phyloP scores from a whole-genome alignment of 1,140 invertebrate genomes.

The Scaptodrosophila lebanonensis region DNA sequence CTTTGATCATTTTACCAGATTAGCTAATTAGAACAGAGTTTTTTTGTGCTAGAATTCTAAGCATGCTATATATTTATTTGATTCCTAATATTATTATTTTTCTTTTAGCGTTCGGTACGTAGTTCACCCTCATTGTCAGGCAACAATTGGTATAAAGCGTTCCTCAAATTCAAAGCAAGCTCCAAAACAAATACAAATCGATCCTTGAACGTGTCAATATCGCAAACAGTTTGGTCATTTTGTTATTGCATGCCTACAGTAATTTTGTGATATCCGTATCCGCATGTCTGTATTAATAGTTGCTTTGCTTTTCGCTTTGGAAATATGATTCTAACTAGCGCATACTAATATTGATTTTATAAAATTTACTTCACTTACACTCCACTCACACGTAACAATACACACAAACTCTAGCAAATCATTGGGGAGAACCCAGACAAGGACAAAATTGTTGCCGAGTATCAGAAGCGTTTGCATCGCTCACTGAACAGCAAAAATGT shows the following conservation, averaged over 20 bases:
- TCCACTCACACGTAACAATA: slow-evolving; percentile 30
- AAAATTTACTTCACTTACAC: slow-evolving; percentile 40
- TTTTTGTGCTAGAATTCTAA: no score
- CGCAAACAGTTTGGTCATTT: neutral
- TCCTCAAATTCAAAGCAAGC: slow-evolving; percentile 15
- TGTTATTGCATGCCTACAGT: slow-evolving; percentile 15
- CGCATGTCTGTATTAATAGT: slow-evolving; percentile 16
- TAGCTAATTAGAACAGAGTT: no score
- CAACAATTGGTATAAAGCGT: slow-evolving; percentile 40
- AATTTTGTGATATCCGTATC: no score
- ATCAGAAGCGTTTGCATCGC: slow-evolving; percentile 86
- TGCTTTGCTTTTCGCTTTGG: neutral
- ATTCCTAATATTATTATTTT: slow-evolving; percentile 26
- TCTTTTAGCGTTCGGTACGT: slow-evolving; percentile 58
- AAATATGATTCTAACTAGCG: neutral
- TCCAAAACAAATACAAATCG: slow-evolving; percentile 2
- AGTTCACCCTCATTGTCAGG: slow-evolving; percentile 24
- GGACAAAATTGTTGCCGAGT: slow-evolving; percentile 87
- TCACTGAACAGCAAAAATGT: slow-evolving; percentile 91
- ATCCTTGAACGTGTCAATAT: slow-evolving; percentile 2
- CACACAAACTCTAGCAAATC: slow-evolving; percentile 62
- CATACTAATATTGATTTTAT: slow-evolving; percentile 31
- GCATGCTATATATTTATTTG: slow-evolving; percentile 44
- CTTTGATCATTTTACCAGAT: no score
- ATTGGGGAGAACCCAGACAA: slow-evolving; percentile 80